Evolutionary conservation across 2,888 invertebrate species (phyloP), one percentile per base, ranked within the genome.

Genomic region (Entomobrya multifasciata): DNA sequence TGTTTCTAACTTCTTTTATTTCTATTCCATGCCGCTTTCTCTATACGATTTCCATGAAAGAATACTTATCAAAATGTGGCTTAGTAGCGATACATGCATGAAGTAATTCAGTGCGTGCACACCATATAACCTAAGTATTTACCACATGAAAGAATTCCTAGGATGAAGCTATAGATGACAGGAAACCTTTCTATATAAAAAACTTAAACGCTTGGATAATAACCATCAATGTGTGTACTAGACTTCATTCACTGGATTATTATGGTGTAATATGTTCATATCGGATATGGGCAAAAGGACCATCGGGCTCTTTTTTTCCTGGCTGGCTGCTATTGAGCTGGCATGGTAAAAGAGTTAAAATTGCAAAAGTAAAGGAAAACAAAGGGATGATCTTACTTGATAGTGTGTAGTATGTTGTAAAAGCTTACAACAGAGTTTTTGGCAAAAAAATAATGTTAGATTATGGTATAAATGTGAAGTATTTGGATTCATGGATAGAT

Each of bases 121-220:
- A 49, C 77, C 57, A 62, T 52, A 65, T n/a, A 77, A 67, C 60
- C 77, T 6, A 78, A 84, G 44, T 27, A 41, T 85, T 85, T 77
- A 57, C 85, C 85, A 85, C 85, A 85, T 85, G 70, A 85, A 78
- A 85, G 85, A 78, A 49, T 60, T 60, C 22, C 47, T 60, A 25
- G 70, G 36, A 25, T 57, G 30, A 52, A 77, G 77, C 77, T 67
- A 41, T 67, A 77, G 78, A 85, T 85, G 78, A 85, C 78, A 60
- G 78, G 30, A 72, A 70, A 70, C 27, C 44, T 84, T n/a, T 57
- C n/a, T 17, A 41, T 44, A 17, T 11, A 79, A 65, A 79, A 52
- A 57, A 49, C 47, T 72, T 49, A 17, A 15, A 74, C 74, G 47
- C 49, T 83, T 76, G 27, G 41, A 83, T 76, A 30, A 44, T 44